Percentiles rank a stretch among this genome's conserved stretches.
Conservation (phyloP, 2,888 invertebrate species). For the Capitulum mitella region DNA sequence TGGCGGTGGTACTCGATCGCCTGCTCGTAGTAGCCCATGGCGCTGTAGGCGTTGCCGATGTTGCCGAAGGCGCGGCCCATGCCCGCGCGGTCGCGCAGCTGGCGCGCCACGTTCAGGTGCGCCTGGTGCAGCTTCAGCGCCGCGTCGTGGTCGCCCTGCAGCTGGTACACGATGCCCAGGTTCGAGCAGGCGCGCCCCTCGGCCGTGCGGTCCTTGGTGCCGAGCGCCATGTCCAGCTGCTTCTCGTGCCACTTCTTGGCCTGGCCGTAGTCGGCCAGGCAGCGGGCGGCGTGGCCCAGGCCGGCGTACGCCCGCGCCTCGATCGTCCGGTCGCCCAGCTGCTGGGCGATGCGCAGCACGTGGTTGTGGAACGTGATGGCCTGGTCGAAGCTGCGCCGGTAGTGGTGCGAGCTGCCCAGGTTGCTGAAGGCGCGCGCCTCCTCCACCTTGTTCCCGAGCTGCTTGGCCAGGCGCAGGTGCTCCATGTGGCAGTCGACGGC, state of each 20-base stretch:
- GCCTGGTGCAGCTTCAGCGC: conserved; percentile 87
- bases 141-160: conserved; percentile 85
- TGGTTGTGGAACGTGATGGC: conserved; percentile 91
- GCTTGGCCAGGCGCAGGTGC: conserved; percentile 78
- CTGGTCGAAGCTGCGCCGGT: conserved; percentile 76
- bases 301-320: conserved; percentile 96
- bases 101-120: conserved; percentile 76
- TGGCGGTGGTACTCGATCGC: conserved; percentile 95
- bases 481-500: conserved; percentile 94
- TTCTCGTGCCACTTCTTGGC: conserved; percentile 95
- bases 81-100: conserved; percentile 73
- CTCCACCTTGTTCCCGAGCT: conserved; percentile 83
- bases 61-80: conserved; percentile 95
- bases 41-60: conserved; percentile 91
- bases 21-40: conserved; percentile 83
- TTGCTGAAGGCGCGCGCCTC: conserved; percentile 93
- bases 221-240: conserved; percentile 86
- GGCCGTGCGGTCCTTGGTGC: conserved; percentile 87
- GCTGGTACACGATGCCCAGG: conserved; percentile 84
- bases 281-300: conserved; percentile 84
- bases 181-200: conserved; percentile 92
- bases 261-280: conserved; percentile 54
- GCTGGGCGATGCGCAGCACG: conserved; percentile 81
- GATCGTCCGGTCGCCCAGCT: conserved; percentile 78
- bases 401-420: conserved; percentile 88